phyloP scores from a whole-genome alignment of 1,140 invertebrate species.

The Anastatus disparis region DNA sequence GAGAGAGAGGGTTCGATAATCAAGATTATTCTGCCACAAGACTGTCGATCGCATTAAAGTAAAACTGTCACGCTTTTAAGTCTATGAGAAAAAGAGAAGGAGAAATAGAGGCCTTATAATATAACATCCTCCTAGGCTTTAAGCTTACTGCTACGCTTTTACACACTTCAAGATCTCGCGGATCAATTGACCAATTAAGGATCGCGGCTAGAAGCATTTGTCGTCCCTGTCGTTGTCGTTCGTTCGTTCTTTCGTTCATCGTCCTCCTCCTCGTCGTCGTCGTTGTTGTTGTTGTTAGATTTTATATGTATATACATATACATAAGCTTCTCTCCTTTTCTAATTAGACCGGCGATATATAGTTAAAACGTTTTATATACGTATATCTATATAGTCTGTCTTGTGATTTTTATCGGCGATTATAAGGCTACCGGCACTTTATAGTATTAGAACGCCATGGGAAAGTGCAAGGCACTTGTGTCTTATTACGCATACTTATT shows the following conservation, averaged over 20 bases:
- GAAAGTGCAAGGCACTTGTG: no score
- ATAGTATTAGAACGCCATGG: background rate
- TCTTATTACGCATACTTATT: no score
- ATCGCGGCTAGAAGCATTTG: constrained; percentile 27
- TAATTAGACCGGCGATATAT: constrained; percentile 36
- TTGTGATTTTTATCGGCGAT: constrained; percentile 21
- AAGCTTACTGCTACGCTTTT: no score
- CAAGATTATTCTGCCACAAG: background rate
- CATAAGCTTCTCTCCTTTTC: background rate
- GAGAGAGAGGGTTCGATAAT: background rate
- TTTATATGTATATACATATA: background rate
- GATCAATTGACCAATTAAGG: constrained; percentile 43
- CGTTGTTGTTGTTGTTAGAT: background rate
- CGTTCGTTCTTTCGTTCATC: background rate
- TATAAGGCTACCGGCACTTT: background rate
- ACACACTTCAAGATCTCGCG: no score
- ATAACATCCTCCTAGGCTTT: no score
- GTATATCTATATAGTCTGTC: no score
- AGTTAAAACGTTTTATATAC: background rate
- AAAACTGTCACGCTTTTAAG: constrained; percentile 27
- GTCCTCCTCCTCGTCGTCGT: background rate
- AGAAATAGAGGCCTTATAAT: no score
- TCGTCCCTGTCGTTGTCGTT: constrained; percentile 27
- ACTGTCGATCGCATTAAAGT: constrained; percentile 12
- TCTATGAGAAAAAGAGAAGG: no score